Evolutionary conservation across 2,797 vertebrate species (phyloP).

Genomic region (Hypotaenidia okinawae): DNA sequence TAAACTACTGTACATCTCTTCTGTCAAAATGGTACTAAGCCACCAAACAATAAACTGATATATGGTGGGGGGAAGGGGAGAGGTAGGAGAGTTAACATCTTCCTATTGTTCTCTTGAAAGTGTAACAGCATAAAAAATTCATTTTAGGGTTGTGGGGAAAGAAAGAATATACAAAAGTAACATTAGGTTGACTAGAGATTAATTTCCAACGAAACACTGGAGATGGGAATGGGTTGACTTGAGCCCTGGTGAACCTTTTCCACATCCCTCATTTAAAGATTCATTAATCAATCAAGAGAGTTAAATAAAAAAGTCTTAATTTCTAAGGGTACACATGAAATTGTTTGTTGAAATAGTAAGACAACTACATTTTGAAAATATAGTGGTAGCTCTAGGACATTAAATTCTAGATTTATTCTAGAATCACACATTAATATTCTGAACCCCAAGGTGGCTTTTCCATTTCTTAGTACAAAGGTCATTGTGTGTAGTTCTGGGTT

Average conservation of each 20-base stretch:
- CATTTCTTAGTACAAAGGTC: neutral
- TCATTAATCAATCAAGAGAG: neutral
- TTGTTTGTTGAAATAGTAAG: neutral
- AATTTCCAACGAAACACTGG: neutral
- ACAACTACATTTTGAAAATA: neutral
- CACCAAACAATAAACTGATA: neutral
- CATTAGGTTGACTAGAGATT: neutral
- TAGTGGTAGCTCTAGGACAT: neutral
- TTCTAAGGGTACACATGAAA: neutral
- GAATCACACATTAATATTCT: neutral
- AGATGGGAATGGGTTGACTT: neutral
- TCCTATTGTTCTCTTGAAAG: neutral
- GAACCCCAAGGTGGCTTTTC: neutral
- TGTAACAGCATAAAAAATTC: neutral
- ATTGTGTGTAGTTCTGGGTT: too few species aligned
- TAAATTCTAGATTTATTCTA: neutral
- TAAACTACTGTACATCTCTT: neutral
- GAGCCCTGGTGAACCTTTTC: neutral
- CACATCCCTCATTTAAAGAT: neutral
- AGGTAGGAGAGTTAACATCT: fast-evolving
- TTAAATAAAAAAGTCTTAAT: neutral
- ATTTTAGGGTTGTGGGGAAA: neutral
- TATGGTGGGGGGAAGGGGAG: neutral
- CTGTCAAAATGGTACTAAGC: neutral
- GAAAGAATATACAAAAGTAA: neutral